phyloP scores from a whole-genome alignment of 2,113 vertebrate species.

The Otolemur garnettii region DNA sequence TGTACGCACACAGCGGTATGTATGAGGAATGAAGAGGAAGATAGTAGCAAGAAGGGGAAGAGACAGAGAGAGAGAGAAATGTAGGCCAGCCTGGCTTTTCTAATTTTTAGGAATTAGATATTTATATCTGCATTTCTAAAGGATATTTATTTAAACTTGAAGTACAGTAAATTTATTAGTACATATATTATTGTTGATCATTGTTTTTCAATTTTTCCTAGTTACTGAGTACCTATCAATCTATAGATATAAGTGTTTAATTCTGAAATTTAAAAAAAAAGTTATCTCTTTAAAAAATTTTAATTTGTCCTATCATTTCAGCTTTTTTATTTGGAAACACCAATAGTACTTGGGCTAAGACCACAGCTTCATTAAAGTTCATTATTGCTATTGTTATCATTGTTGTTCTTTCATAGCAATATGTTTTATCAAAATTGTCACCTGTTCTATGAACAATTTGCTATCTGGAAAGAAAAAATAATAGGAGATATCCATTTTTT shows the following conservation, averaged over 20 bases:
- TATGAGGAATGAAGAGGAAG: neutral
- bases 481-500: neutral
- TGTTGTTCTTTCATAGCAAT: neutral
- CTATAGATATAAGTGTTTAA: neutral
- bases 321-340: neutral
- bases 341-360: neutral
- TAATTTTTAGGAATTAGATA: neutral
- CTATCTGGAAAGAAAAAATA: neutral
- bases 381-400: neutral
- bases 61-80: neutral
- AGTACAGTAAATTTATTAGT: neutral
- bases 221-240: neutral
- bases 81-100: neutral
- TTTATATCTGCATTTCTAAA: conserved; percentile 23
- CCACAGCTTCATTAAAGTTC: neutral
- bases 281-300: neutral
- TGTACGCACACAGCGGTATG: neutral
- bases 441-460: neutral
- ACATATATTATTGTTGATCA: neutral
- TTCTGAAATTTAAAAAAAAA: neutral
- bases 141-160: neutral
- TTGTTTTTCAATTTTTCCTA: neutral
- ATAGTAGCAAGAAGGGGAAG: neutral
- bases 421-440: conserved; percentile 4
- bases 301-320: neutral